A percentile compares a stretch with the other conserved stretches of the same genome.
phyloP scores from a whole-genome alignment of 2,797 vertebrate genomes.

The Lutjanus argentimaculatus region DNA sequence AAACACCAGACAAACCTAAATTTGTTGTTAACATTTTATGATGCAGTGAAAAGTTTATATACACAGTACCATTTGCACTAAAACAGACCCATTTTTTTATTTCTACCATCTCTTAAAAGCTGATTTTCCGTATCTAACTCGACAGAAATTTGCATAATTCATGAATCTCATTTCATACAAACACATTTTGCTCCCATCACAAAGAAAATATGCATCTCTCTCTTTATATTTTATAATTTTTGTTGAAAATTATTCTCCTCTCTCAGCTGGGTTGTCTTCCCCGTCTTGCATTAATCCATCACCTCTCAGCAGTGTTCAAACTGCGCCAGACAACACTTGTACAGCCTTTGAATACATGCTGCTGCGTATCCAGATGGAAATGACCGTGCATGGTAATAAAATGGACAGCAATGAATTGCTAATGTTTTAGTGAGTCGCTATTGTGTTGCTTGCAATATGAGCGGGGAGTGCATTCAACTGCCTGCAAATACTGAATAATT shows the following conservation, averaged over 20 bases:
- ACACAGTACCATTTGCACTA: neutral
- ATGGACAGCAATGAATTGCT: conserved; percentile 59
- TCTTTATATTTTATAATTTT: neutral
- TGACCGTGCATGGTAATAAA: conserved; percentile 38
- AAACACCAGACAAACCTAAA: neutral
- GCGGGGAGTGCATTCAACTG: conserved; percentile 59
- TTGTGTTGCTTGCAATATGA: conserved; percentile 69
- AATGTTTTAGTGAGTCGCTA: conserved; percentile 47
- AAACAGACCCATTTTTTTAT: neutral
- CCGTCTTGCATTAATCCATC: neutral
- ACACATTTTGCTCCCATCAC: neutral
- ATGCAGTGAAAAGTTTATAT: neutral
- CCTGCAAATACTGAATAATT: conserved; percentile 84
- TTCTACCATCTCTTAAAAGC: too few relatives aligned
- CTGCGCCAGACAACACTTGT: conserved; percentile 1
- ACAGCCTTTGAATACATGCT: conserved; percentile 12
- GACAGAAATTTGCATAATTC: neutral
- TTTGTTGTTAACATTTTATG: neutral
- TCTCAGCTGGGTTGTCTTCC: neutral
- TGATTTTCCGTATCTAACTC: too few relatives aligned
- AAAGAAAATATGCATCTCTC: neutral
- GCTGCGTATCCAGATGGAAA: conserved; percentile 37
- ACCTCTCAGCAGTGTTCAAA: conserved; percentile 6
- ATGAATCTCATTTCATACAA: neutral
- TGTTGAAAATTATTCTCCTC: neutral